These are phyloP conservation scores for Melanaphis sacchari DNA, from an alignment of 1,140 invertebrate species.

Conservation along the genomic window DNA sequence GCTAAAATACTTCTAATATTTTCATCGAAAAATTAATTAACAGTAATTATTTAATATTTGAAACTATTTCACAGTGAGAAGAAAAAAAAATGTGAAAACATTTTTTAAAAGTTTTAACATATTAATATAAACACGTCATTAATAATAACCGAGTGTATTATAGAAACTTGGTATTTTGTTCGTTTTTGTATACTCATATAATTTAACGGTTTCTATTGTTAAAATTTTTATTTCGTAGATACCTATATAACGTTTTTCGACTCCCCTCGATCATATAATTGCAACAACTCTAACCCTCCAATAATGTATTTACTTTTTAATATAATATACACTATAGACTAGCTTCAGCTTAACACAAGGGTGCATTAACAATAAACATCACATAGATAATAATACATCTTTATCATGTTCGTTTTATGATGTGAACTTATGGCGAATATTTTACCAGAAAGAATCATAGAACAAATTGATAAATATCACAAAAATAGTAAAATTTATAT, in stretches of 20 bases:
- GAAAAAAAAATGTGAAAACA: background rate
- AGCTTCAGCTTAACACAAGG: background rate
- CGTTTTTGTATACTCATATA: background rate
- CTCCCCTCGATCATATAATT: constrained; percentile 1
- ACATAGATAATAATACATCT: background rate
- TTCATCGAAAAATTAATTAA: background rate
- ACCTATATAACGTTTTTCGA: constrained; percentile 28
- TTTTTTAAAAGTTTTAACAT: background rate
- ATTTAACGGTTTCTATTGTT: constrained; percentile 12
- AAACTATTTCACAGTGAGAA: background rate
- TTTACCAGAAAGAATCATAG: background rate
- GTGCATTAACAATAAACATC: background rate
- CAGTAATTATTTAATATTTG: background rate
- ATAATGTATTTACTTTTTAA: background rate
- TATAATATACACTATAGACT: background rate
- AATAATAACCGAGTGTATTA: too few species aligned
- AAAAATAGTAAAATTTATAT: background rate
- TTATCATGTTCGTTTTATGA: background rate
- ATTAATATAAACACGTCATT: background rate
- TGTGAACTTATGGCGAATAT: background rate
- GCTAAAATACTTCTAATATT: background rate
- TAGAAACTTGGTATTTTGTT: background rate
- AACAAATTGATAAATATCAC: background rate
- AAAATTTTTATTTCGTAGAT: background rate
- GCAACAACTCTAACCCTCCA: background rate